These are phyloP conservation scores for Scylla paramamosain DNA, from an alignment of 1,140 invertebrate species.

Conservation along the genomic window DNA sequence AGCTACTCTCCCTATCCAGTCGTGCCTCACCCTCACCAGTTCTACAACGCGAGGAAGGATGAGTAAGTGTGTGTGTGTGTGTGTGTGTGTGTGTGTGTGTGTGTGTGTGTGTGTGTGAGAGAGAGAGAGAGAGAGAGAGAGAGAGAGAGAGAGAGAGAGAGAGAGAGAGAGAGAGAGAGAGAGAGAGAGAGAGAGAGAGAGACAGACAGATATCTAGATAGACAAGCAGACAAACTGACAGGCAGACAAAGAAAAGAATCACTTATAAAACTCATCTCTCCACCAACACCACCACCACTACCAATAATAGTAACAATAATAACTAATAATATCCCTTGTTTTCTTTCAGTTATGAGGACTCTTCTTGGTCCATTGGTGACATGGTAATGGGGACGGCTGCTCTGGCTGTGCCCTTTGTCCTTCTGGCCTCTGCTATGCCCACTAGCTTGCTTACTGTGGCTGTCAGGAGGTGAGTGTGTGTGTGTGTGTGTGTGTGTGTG, in stretches of 20 bases:
- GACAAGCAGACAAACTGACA: too few species aligned
- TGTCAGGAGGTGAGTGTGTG: slow-evolving; percentile 68
- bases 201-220: too few species aligned
- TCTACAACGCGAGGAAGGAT: slow-evolving; percentile 67
- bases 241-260: too few species aligned
- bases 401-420: slow-evolving; percentile 62
- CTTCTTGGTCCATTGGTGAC: slow-evolving; percentile 66
- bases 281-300: neutral
- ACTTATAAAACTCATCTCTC: too few species aligned
- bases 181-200: too few species aligned
- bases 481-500: neutral
- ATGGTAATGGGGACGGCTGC: slow-evolving; percentile 60
- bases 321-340: too few species aligned
- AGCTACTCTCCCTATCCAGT: slow-evolving; percentile 50
- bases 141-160: too few species aligned
- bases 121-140: too few species aligned
- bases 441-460: slow-evolving; percentile 74
- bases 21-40: neutral
- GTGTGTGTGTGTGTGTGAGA: too few species aligned
- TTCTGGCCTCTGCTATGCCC: slow-evolving; percentile 73
- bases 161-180: too few species aligned
- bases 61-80: slow-evolving; percentile 43
- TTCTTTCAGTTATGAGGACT: slow-evolving; percentile 63
- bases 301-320: neutral
- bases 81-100: neutral